Conservation (phyloP, 2,797 vertebrate species). For the Anguilla pacifica region DNA sequence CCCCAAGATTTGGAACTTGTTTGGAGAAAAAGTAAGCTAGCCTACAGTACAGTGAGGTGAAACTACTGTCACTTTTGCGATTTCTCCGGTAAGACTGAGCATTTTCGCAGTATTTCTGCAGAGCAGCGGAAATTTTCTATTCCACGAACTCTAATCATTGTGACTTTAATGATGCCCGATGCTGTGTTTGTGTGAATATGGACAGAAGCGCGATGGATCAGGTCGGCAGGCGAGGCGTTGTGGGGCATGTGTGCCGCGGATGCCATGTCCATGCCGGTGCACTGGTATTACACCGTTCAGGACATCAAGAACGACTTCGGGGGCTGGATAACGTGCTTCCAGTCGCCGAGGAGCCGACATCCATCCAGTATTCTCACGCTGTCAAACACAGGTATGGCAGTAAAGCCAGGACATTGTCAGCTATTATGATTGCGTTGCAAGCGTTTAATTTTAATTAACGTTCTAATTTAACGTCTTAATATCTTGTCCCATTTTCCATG, state of each 20-base stretch:
- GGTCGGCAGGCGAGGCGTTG: slow-evolving; percentile 53
- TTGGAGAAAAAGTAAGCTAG: not conserved
- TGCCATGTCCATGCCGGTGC: slow-evolving; percentile 70
- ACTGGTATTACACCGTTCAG: slow-evolving; percentile 66
- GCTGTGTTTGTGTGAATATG: not conserved
- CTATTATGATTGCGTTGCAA: not conserved
- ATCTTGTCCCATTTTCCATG: too few relatives aligned
- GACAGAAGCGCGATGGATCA: slow-evolving; percentile 37
- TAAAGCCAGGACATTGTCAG: not conserved
- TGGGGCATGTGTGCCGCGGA: slow-evolving; percentile 66
- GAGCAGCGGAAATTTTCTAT: not conserved
- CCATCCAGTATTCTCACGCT: slow-evolving; percentile 69
- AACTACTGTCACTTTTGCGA: not conserved
- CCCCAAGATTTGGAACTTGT: not conserved
- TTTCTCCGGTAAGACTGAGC: not conserved
- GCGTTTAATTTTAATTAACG: not conserved
- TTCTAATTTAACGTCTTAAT: too few relatives aligned
- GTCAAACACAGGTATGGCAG: slow-evolving; percentile 58
- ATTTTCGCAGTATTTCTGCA: not conserved
- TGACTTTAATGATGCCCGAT: too few relatives aligned
- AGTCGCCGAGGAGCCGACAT: slow-evolving; percentile 51
- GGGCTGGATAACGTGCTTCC: slow-evolving; percentile 61
- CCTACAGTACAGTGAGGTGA: not conserved
- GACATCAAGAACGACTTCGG: slow-evolving; percentile 65
- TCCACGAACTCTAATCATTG: not conserved